Conservation (phyloP, 2,888 invertebrate species). For the Choreutis nemorana region DNA sequence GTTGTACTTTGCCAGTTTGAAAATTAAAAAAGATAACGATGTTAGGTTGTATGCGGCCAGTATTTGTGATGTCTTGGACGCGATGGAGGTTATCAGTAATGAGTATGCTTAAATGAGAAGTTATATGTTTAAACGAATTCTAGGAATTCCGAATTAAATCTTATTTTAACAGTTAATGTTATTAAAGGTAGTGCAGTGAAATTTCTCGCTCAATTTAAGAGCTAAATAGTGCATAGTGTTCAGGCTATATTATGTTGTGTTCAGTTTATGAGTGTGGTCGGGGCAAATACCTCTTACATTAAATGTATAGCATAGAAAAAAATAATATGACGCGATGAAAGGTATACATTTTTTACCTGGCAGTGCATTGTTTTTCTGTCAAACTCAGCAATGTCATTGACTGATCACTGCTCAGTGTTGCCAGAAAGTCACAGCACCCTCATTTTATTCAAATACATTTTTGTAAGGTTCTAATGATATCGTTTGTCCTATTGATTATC, state of each 20-base stretch:
- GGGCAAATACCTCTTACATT: too few species aligned
- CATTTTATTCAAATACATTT: too few species aligned
- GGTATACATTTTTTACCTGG: too few species aligned
- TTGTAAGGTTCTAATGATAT: too few species aligned
- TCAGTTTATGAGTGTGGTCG: conserved; percentile 1
- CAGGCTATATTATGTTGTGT: conserved; percentile 8
- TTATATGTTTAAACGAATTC: conserved; percentile 7
- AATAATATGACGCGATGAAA: too few species aligned
- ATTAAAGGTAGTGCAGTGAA: conserved; percentile 8
- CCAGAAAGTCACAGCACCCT: too few species aligned
- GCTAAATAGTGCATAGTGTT: conserved; percentile 6
- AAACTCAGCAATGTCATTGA: too few species aligned
- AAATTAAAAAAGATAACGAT: conserved; percentile 34
- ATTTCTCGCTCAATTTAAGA: conserved; percentile 3
- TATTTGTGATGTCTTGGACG: conserved; percentile 34
- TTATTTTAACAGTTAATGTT: conserved; percentile 6
- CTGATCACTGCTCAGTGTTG: too few species aligned
- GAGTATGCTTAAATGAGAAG: conserved; percentile 20
- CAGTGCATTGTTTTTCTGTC: too few species aligned
- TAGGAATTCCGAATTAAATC: conserved; percentile 3
- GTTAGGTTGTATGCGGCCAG: conserved; percentile 32
- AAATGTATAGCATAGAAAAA: too few species aligned
- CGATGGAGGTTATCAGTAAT: conserved; percentile 36
- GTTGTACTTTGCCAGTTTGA: conserved; percentile 47
- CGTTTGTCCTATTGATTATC: too few species aligned